Evolutionary conservation across 1,140 invertebrate genomes (phyloP).

Genomic region (Bombus picipes): DNA sequence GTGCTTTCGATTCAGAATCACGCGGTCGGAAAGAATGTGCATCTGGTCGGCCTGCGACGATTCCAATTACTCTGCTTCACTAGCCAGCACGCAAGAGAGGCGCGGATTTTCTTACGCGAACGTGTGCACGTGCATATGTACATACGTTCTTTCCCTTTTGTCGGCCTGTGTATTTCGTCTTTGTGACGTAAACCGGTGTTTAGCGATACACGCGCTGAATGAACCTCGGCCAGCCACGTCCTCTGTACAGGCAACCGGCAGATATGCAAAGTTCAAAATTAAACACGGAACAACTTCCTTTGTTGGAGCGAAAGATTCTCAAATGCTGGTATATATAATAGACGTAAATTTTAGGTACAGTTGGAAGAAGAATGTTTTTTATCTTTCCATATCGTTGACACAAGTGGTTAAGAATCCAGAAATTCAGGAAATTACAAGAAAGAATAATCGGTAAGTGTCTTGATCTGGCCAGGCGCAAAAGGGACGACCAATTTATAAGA

Average conservation of each 20-base stretch:
- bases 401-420: no score
- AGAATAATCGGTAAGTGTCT: not conserved
- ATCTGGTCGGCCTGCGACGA: conserved; percentile 26
- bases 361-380: not conserved
- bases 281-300: not conserved
- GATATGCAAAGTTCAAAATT: conserved; percentile 10
- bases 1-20: conserved; percentile 44
- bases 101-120: conserved; percentile 4
- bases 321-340: no score
- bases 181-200: conserved; percentile 5
- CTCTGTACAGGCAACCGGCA: not conserved
- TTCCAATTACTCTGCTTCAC: conserved; percentile 28
- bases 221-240: not conserved
- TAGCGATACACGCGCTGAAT: not conserved
- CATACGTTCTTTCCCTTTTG: conserved; percentile 9
- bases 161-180: not conserved
- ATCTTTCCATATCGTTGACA: not conserved
- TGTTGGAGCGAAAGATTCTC: not conserved
- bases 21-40: conserved; percentile 42
- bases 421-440: no score
- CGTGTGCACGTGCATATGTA: not conserved
- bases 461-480: not conserved
- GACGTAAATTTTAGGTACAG: no score
- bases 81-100: not conserved
- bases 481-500: not conserved